Evolutionary conservation across 2,797 vertebrate species (phyloP), one percentile per base, ranked within the genome.

Genomic region (Pyrrhura leucotis): DNA sequence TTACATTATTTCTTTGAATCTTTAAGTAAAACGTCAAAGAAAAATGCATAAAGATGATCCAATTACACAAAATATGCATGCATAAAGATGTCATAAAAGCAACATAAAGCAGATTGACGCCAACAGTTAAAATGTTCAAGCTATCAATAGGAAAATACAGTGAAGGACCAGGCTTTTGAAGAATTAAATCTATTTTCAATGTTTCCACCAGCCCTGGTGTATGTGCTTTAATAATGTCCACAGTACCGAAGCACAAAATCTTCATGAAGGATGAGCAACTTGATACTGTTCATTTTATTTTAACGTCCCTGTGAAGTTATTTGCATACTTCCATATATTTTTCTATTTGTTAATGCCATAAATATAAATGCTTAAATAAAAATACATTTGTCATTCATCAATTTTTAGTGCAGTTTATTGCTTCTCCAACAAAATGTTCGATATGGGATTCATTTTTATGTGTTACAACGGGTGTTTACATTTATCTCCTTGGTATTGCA

Each of bases 311-410:
- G 14, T 31, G 35, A 93, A 77, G 35, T 74, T 59, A 77, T 90
- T 77, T 88, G 66, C 71, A 65, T 66, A 59, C 40, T 81, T 63
- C 67, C 45, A 42, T 74, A 50, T 82, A 82, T 88, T 81, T 61
- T 95, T 85, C 66, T 74, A 37, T 90, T 93, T 81, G 84, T 45
- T 78, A 85, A 51, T 74, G 40, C 37, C 76, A 74, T 82, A 85
- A 93, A 80, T 93, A 65, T 59, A 88, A 66, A 78, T 14, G 44
- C 31, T 74, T 85, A 85, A 74, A 88, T 78, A 74, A 85, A 85
- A 85, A 85, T 73, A 31, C 66, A 66, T 85, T 81, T 78, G 72
- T 62, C 56, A 50, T 68, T 62, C 80, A 82, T 91, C 80, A 54
- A 42, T 73, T 88, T 85, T 91, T 81, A 82, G 85, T 69, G 40